Percentiles rank a stretch among this genome's conserved stretches.
Evolutionary conservation across 2,888 invertebrate species (phyloP).

Genomic region (Alsophila aescularia): DNA sequence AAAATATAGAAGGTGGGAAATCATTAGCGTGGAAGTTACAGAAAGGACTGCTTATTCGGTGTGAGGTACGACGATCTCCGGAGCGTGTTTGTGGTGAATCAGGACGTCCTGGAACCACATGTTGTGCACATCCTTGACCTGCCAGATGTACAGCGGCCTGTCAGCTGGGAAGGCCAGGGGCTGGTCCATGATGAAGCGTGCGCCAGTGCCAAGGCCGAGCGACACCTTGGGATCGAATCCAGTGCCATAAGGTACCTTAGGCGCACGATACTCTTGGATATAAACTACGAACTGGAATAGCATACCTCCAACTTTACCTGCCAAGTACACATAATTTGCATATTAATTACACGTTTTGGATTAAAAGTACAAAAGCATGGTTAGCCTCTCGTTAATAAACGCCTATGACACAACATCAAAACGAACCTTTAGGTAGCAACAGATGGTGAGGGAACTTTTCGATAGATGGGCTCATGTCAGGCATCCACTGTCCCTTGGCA

Average conservation of each 20-base stretch:
- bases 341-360: no score
- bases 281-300: constrained; percentile 86
- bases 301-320: constrained; percentile 81
- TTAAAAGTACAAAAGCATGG: no score
- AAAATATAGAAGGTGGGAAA: background rate
- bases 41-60: constrained; percentile 36
- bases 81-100: constrained; percentile 80
- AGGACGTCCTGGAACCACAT: constrained; percentile 77
- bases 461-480: constrained; percentile 77
- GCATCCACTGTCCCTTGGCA: constrained; percentile 70
- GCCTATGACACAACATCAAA: background rate
- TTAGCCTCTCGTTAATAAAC: no score
- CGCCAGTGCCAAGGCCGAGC: constrained; percentile 76
- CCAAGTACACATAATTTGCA: no score
- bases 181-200: constrained; percentile 72
- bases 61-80: constrained; percentile 60
- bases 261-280: constrained; percentile 79
- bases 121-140: constrained; percentile 68
- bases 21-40: background rate
- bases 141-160: constrained; percentile 73
- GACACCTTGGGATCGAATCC: constrained; percentile 78
- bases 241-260: constrained; percentile 63
- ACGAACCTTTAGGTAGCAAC: constrained; percentile 86
- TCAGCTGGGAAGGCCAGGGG: constrained; percentile 85
- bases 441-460: constrained; percentile 86